phyloP scores from a whole-genome alignment of 2,888 invertebrate species.

The Saturnia pavonia region DNA sequence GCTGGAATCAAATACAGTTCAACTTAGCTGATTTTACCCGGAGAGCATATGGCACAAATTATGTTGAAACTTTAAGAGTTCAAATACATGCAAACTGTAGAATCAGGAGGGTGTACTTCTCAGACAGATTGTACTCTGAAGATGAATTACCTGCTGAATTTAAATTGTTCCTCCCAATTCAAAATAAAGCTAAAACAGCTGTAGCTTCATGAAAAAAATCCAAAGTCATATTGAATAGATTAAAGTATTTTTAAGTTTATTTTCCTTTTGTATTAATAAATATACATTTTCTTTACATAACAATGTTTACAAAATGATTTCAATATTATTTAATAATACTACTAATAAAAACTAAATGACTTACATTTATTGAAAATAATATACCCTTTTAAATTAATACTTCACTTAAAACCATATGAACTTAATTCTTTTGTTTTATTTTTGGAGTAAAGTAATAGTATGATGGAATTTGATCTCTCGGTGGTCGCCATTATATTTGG shows the following conservation, averaged over 20 bases:
- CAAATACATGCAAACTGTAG: constrained; percentile 98
- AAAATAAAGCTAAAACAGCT: constrained; percentile 85
- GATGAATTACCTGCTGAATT: constrained; percentile 97
- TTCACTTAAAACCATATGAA: neutral
- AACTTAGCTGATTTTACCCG: constrained; percentile 97
- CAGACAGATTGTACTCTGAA: constrained; percentile 95
- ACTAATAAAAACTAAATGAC: neutral
- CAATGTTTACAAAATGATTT: constrained; percentile 2
- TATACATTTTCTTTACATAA: constrained; percentile 45
- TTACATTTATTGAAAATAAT: neutral
- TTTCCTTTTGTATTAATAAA: constrained; percentile 51
- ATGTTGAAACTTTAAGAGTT: constrained; percentile 94
- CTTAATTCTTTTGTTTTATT: no score
- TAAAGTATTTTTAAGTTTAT: constrained; percentile 66
- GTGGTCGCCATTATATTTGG: no score
- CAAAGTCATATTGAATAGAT: constrained; percentile 36
- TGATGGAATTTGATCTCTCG: no score
- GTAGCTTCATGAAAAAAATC: constrained; percentile 66
- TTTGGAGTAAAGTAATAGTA: no score
- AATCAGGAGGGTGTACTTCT: constrained; percentile 93
- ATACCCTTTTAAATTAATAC: neutral
- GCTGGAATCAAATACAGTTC: constrained; percentile 98
- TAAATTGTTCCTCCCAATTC: constrained; percentile 96
- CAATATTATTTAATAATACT: neutral
- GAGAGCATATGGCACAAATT: constrained; percentile 97